Conservation (phyloP, 2,113 vertebrate species). For the Xenopus borealis region DNA sequence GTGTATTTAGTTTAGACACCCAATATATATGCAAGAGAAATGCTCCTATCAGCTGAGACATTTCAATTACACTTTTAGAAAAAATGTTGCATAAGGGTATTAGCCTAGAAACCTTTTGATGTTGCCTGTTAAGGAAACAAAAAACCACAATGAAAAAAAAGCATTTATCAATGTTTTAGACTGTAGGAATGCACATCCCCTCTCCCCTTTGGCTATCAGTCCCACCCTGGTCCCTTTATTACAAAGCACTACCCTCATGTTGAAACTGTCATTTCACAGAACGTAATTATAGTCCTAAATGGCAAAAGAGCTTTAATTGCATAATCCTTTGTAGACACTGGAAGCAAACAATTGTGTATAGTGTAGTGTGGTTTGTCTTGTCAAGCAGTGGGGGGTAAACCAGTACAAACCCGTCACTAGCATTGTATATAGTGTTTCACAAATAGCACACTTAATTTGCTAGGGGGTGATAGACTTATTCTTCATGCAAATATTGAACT, state of each 20-base stretch:
- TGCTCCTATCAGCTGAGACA: no score
- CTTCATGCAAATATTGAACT: no score
- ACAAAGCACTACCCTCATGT: constrained; percentile 18
- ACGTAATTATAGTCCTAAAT: constrained; percentile 29
- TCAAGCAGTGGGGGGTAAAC: no score
- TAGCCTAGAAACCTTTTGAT: background rate
- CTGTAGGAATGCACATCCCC: no score
- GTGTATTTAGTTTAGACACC: no score
- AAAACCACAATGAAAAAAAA: background rate
- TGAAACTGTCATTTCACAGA: constrained; percentile 27
- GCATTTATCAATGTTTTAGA: no score
- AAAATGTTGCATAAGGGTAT: background rate
- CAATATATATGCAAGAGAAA: no score
- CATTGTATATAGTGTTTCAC: no score
- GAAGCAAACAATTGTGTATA: constrained; percentile 17
- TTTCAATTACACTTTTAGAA: background rate
- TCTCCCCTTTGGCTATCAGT: constrained; percentile 28
- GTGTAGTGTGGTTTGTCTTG: no score
- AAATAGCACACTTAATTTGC: no score
- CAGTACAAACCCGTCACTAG: no score
- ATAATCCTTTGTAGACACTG: constrained; percentile 20
- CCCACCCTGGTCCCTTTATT: constrained; percentile 26
- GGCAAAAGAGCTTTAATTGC: constrained; percentile 30
- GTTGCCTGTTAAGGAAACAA: constrained; percentile 1
- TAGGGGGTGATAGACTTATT: no score